Evolutionary conservation across 1,140 invertebrate species (phyloP), one percentile per base, ranked within the genome.

Genomic region (Cydia splendana): DNA sequence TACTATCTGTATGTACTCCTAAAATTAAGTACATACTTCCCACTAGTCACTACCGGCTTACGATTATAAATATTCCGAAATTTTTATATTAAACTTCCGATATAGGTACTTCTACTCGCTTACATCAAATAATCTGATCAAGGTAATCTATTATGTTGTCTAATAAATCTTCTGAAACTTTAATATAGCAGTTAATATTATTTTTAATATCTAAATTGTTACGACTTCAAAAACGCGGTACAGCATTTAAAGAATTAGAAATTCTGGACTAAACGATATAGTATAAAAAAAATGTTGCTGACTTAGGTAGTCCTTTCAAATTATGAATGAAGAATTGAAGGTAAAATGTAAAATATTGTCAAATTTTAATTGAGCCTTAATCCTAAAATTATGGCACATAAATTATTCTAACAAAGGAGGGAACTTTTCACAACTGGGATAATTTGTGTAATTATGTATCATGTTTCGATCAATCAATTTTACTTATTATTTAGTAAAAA

Each of bases 121-220:
- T 92, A 92, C 80, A 76, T 85, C 84, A 83, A 91, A 85, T 88
- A 71, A 62, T 62, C 57, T 24, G 57, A 62, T 62, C 57, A 62
- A 62, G 57, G 38, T 71, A 71, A 71, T 71, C 67, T 71, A 71
- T 86, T 88, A 88, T 84, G 86, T 89, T 88, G 87, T 85, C 86
- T 92, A 91, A 90, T 91, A 91, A 92, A 91, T 90, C 79, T 90
- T 91, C 84, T 87, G 88, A 92, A 90, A 90, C 82, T 86, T 89
- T 87, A 85, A 89, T 87, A 77, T 87, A 87, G 81, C 80, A 84
- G 85, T 83, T 73, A 76, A 79, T 77, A 77, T 75, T 79, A 77
- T 78, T 75, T 82, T 80, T 77, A 77, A 53, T 80, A 75, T 82
- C 79, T 80, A 81, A 85, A 78, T 82, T 84, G 79, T 81, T 81